phyloP scores from a whole-genome alignment of 2,888 invertebrate species.

The Scaeva pyrastri region DNA sequence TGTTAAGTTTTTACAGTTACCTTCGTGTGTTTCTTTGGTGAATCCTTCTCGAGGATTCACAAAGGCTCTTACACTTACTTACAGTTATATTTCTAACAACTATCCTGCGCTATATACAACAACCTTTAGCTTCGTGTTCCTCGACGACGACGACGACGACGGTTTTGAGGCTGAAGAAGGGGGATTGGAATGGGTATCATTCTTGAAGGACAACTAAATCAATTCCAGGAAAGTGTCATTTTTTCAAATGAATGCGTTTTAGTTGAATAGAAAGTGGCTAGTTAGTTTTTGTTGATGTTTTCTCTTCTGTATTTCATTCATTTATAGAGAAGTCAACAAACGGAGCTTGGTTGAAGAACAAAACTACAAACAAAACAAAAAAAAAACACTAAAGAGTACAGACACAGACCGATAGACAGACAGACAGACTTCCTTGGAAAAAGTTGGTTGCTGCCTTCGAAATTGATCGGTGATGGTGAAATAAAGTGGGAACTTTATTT shows the following conservation, averaged over 20 bases:
- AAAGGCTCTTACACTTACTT: slow-evolving; percentile 16
- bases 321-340: slow-evolving; percentile 22
- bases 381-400: too few species aligned
- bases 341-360: background rate
- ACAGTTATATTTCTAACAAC: background rate
- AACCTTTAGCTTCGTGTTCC: background rate
- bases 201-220: slow-evolving; percentile 67
- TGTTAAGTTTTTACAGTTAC: slow-evolving; percentile 54
- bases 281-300: slow-evolving; percentile 53
- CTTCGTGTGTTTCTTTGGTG: slow-evolving; percentile 49
- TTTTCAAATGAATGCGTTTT: slow-evolving; percentile 72
- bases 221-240: slow-evolving; percentile 74
- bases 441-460: background rate
- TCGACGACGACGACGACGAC: too few species aligned
- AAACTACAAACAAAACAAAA: background rate
- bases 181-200: slow-evolving; percentile 21
- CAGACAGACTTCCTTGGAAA: background rate
- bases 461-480: slow-evolving; percentile 21
- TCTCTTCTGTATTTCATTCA: background rate
- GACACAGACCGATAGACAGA: too few species aligned
- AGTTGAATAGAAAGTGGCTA: slow-evolving; percentile 46
- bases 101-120: background rate
- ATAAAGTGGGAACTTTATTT: background rate
- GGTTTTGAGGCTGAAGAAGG: too few species aligned
- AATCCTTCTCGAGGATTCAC: slow-evolving; percentile 23